phyloP scores from a whole-genome alignment of 2,113 vertebrate genomes.

The Dasyprocta punctata region DNA sequence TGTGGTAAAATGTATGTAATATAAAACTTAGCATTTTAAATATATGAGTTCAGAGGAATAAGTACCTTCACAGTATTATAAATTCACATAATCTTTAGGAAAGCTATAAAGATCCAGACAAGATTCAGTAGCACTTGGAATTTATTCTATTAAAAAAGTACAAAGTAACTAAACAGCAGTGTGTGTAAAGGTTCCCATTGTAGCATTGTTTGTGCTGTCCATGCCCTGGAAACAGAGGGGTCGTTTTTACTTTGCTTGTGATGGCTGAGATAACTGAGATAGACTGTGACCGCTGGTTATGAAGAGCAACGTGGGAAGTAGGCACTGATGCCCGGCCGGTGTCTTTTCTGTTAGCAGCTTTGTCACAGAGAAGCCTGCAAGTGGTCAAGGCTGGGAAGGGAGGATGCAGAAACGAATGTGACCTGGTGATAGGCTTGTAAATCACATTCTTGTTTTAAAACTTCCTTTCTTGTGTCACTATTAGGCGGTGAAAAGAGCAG shows the following conservation, averaged over 20 bases:
- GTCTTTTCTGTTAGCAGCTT: neutral
- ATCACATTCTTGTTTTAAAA: constrained; percentile 6
- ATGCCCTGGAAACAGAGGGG: neutral
- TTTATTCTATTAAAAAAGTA: constrained; percentile 53
- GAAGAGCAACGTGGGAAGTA: neutral
- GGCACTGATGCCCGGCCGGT: neutral
- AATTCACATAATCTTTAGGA: neutral
- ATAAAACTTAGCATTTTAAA: neutral
- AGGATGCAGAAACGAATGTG: neutral
- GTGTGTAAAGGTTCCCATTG: neutral
- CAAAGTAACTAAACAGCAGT: constrained; percentile 7
- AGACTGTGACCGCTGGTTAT: neutral
- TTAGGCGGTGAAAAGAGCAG: neutral
- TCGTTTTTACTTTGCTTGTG: neutral
- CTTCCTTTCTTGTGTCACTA: neutral
- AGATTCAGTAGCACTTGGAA: neutral
- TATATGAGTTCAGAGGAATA: neutral
- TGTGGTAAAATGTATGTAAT: neutral
- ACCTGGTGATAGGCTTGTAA: neutral
- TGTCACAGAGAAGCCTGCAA: neutral
- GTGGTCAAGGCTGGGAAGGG: neutral
- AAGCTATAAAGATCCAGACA: neutral
- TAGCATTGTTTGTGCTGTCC: neutral
- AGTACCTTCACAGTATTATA: neutral
- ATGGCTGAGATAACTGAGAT: neutral